Base-by-base conservation (phyloP, 2,888 invertebrate genomes). In the Drosophila suboccidentalis region DNA sequence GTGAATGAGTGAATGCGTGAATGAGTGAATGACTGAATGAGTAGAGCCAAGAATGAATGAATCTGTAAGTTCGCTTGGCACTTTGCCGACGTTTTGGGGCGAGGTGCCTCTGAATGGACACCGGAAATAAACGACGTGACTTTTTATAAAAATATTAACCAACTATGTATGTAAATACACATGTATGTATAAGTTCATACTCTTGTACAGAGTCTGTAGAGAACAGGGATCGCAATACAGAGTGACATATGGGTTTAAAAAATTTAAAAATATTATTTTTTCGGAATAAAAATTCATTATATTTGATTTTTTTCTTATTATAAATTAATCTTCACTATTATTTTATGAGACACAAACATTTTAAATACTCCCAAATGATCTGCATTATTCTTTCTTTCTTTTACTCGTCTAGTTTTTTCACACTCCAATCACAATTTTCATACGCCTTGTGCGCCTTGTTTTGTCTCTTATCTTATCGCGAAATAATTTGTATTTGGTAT, bases 111-210 rank as follows among this genome's bases (percentile, higher is more conserved):
- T 26, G 15, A 74, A 78, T 74, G 78, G 71, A 76, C 86, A 90
- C 91, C 92, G 92, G 92, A 92, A 91, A 89, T 90, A 89, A 91
- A 84, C 91, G 92, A 92, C 92, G 92, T 91, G 92, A 91, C 92
- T 92, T 91, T 89, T 87, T 71, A 80, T 65, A 72, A 77, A 83
- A 90, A 78, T 88, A 75, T 66, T 68, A 75, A 77, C 73, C 62
- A 82, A 82, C 82, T 78, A 87, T 55, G 22, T 32, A 55, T 39
- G 49, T 19, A 32, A 36, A 46, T 46, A 26, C 44, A 36, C 10
- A 39, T 15, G 58, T 19, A 26, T 34, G 34, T 32, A 38, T 51
- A 46, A 64, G 29, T 34, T 6, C 43, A 17, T 11, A 49, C 0
- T 36, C 36, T 36, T n/a, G 5, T 15, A 29, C 9, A 5, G 41